These are phyloP conservation scores for Zelleria hepariella DNA, from an alignment of 2,888 invertebrate genomes.

Conservation along the genomic window DNA sequence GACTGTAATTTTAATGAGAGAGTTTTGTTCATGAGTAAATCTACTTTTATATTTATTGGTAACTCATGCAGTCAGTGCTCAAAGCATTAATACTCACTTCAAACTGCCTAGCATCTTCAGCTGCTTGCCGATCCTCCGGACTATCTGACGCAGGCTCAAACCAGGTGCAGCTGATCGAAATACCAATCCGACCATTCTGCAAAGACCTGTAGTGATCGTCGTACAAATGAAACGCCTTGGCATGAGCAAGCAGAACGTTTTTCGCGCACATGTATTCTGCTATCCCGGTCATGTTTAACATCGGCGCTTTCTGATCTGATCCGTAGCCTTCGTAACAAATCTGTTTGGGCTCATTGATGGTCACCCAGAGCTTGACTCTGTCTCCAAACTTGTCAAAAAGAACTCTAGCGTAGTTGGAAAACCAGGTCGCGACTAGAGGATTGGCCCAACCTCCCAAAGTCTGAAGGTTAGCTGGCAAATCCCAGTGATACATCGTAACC, in stretches of 20 bases:
- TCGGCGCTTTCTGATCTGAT: conserved; percentile 35
- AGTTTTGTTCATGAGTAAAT: too few relatives aligned
- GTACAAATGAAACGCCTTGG: conserved; percentile 52
- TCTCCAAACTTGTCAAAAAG: conserved; percentile 61
- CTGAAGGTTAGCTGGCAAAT: conserved; percentile 68
- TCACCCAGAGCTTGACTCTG: conserved; percentile 68
- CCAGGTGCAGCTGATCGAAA: conserved; percentile 53
- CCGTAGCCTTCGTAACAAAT: conserved; percentile 49
- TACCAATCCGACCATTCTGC: conserved; percentile 38
- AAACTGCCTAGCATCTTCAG: conserved; percentile 65
- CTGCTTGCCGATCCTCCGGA: conserved; percentile 59
- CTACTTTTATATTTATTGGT: too few relatives aligned
- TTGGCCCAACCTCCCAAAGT: conserved; percentile 74
- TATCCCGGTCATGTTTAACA: conserved; percentile 42
- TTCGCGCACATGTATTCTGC: conserved; percentile 71
- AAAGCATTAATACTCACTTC: conserved; percentile 54
- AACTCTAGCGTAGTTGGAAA: conserved; percentile 67
- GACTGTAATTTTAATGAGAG: too few relatives aligned
- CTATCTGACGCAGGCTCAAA: conserved; percentile 59
- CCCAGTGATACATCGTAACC: conserved; percentile 75
- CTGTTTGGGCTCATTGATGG: conserved; percentile 70
- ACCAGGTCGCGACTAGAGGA: conserved; percentile 64
- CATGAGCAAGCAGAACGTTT: conserved; percentile 71
- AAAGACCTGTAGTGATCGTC: conserved; percentile 28
- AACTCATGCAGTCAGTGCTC: too few relatives aligned